Base-by-base conservation (phyloP, 2,113 vertebrate species). In the Sinocyclocheilus anshuiensis region DNA sequence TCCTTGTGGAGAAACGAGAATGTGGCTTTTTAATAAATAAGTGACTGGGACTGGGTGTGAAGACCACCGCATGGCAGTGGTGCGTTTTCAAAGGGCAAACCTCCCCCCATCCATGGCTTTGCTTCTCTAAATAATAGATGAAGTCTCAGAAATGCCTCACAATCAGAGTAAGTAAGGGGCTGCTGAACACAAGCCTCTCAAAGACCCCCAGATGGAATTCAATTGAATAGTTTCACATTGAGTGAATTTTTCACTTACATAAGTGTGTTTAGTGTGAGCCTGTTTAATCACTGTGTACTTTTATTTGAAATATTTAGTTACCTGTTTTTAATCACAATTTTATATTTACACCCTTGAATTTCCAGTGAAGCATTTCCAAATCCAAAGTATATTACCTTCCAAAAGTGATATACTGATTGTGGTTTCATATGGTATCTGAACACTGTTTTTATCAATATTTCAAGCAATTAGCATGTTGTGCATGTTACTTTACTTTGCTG, bases 61-160 rank as follows among this genome's bases (percentile, higher is more conserved):
- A 24, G 76, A 82, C 77, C 84, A 72, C 86, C 65, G 67, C 81
- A 42, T 53, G 72, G n/a, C 67, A 79, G 39, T 72, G 72, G 26
- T 81, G 79, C 5, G 50, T 77, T 77, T 86, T 86, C 26, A 88
- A 80, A 84, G 81, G 24, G 53, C 80, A 86, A 65, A 67, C 63
- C 78, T 59, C 75, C 77, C 50, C 69, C 84, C 53, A 50, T 77
- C 63, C 77, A 74, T 63, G 81, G 65, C 78, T 84, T 88, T 83
- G 78, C 89, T 82, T 77, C 45, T 39, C 26, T 86, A 82, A 87
- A 88, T 88, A 88, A 88, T 88, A 72, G 77, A 86, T 84, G 33
- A 79, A 63, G 57, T 50, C 80, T 67, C 77, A 61, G 81, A 48
- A 84, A 86, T 61, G 75, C 84, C 59, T 50, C 48, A 77, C 74